phyloP scores from a whole-genome alignment of 2,113 vertebrate genomes.

The Apistogramma diplotaenia region DNA sequence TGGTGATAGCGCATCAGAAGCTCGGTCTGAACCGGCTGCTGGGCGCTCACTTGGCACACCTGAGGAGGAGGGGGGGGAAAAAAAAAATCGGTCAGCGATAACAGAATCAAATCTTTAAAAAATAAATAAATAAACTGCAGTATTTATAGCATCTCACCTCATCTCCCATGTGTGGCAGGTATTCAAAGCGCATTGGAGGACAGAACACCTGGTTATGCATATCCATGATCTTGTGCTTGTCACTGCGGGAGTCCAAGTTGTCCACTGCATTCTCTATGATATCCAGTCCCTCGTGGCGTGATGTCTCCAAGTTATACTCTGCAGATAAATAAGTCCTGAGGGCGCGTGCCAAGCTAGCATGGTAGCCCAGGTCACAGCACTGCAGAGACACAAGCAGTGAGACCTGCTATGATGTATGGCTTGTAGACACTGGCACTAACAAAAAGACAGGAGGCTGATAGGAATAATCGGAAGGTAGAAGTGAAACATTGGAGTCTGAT shows the following conservation, averaged over 20 bases:
- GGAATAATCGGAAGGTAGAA: background rate
- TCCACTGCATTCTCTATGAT: constrained; percentile 94
- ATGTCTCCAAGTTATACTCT: constrained; percentile 97
- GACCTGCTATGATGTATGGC: too few relatives aligned
- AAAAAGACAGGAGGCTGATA: too few relatives aligned
- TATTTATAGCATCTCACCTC: constrained; percentile 80
- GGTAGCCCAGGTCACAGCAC: constrained; percentile 97
- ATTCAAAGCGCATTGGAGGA: constrained; percentile 95
- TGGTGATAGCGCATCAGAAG: constrained; percentile 97
- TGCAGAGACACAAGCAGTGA: constrained; percentile 48
- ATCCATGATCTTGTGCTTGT: constrained; percentile 99
- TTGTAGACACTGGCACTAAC: too few relatives aligned
- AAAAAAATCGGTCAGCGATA: background rate
- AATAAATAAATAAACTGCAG: background rate
- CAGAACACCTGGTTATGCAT: constrained; percentile 99
- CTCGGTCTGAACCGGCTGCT: constrained; percentile 96
- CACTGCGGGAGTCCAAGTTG: constrained; percentile 92
- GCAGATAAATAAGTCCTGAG: constrained; percentile 96
- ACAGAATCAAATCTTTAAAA: background rate
- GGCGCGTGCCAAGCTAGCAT: constrained; percentile 91
- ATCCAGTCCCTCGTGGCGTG: constrained; percentile 95
- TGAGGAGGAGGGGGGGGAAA: constrained; percentile 47
- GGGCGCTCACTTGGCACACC: constrained; percentile 97
- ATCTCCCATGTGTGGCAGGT: constrained; percentile 98
- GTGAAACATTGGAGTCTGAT: background rate